A percentile compares a stretch with the other conserved stretches of the same genome.
Evolutionary conservation across 2,797 vertebrate genomes (phyloP).

Genomic region (Peromyscus melanophrys): DNA sequence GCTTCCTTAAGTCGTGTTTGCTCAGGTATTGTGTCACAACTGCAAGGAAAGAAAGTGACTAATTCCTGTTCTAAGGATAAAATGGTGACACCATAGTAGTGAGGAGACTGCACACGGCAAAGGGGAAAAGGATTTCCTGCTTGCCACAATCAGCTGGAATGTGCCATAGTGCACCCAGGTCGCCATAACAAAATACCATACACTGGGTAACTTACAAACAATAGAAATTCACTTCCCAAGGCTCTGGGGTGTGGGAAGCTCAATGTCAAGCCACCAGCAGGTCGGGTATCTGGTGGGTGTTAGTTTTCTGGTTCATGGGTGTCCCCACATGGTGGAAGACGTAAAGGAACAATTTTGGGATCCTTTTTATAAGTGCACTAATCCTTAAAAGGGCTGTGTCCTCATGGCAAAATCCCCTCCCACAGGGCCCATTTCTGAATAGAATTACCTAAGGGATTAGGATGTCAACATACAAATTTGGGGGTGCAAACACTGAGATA

Average conservation of each 20-base stretch:
- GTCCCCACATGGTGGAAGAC: rapidly evolving
- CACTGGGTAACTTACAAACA: neutral
- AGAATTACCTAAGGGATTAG: neutral
- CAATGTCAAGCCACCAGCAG: neutral
- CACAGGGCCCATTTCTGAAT: neutral
- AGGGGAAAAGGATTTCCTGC: neutral
- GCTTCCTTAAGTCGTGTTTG: neutral
- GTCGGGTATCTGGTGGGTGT: neutral
- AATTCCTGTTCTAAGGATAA: neutral
- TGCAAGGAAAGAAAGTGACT: neutral
- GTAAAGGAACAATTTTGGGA: neutral
- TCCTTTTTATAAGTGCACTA: neutral
- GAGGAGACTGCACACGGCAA: neutral
- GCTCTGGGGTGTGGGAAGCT: neutral
- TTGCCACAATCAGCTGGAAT: neutral
- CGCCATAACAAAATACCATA: neutral
- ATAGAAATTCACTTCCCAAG: neutral
- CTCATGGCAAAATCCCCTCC: neutral
- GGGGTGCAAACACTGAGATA: neutral
- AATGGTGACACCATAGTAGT: rapidly evolving
- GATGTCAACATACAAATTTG: neutral
- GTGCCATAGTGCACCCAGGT: neutral
- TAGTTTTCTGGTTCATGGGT: neutral
- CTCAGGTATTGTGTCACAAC: neutral
- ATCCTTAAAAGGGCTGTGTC: neutral